Conservation (phyloP, 2,113 vertebrate genomes). For the Chrysemys picta region DNA sequence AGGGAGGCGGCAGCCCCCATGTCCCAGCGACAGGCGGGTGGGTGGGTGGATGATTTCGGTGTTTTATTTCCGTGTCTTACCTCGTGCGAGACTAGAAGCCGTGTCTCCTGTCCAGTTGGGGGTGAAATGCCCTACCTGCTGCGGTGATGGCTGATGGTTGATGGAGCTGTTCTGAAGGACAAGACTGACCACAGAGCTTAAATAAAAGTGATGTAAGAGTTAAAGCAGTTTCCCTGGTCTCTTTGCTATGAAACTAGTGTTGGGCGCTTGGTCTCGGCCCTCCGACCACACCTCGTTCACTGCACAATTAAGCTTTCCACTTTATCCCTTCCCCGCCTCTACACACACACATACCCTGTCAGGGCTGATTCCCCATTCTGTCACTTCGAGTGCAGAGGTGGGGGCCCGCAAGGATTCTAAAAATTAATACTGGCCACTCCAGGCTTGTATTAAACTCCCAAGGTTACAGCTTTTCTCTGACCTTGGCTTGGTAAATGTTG, state of each 20-base stretch:
- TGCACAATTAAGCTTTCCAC: not conserved
- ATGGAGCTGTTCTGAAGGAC: conserved; percentile 37
- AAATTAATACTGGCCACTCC: no score
- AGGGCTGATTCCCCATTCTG: no score
- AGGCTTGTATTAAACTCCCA: no score
- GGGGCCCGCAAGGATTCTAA: no score
- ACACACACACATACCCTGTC: accelerated
- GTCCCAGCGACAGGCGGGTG: not conserved
- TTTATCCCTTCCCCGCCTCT: not conserved
- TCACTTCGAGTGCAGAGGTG: no score
- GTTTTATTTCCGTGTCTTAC: not conserved
- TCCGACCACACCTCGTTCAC: not conserved
- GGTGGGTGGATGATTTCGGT: not conserved
- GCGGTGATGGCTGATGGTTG: not conserved
- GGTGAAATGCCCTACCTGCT: not conserved
- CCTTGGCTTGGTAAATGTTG: no score
- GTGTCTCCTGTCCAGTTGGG: not conserved
- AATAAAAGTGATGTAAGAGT: conserved; percentile 66
- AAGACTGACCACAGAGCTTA: conserved; percentile 25
- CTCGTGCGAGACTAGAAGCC: not conserved
- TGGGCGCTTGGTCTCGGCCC: not conserved
- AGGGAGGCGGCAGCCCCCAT: not conserved
- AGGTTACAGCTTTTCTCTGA: no score
- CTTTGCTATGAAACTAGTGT: not conserved
- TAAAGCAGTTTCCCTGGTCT: not conserved